Conservation (phyloP, 2,113 vertebrate species). For the Collichthys lucidus region DNA sequence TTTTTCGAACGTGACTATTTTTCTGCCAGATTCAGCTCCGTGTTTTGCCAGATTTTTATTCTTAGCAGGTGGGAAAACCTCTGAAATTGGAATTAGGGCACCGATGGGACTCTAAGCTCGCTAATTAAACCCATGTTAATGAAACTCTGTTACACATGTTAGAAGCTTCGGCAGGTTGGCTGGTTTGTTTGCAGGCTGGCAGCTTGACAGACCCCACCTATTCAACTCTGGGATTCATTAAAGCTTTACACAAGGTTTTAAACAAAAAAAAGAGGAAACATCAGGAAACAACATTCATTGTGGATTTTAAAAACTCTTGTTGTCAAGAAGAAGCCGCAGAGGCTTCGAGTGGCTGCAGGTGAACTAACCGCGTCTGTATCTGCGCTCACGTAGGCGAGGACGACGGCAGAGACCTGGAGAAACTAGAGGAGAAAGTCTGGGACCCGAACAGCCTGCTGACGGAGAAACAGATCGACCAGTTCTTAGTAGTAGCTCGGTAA, state of each 20-base stretch:
- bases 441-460: constrained; percentile 91
- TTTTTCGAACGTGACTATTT: constrained; percentile 39
- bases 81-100: constrained; percentile 58
- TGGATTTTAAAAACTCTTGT: background rate
- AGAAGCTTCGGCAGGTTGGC: constrained; percentile 39
- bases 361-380: constrained; percentile 1
- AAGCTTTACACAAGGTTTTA: constrained; percentile 25
- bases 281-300: background rate
- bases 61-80: constrained; percentile 61
- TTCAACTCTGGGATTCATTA: constrained; percentile 51
- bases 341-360: background rate
- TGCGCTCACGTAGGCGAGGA: constrained; percentile 85
- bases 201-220: constrained; percentile 36
- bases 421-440: constrained; percentile 96
- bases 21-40: constrained; percentile 34
- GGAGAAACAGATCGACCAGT: constrained; percentile 99
- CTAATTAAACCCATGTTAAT: constrained; percentile 68
- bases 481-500: constrained; percentile 98
- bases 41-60: constrained; percentile 55
- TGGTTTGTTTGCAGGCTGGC: constrained; percentile 32
- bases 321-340: background rate
- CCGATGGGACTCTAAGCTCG: constrained; percentile 33
- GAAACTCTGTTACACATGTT: constrained; percentile 54
- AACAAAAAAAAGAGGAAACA: background rate
- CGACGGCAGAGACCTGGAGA: constrained; percentile 91